phyloP scores from a whole-genome alignment of 2,888 invertebrate genomes.

The Meandrusa payeni region DNA sequence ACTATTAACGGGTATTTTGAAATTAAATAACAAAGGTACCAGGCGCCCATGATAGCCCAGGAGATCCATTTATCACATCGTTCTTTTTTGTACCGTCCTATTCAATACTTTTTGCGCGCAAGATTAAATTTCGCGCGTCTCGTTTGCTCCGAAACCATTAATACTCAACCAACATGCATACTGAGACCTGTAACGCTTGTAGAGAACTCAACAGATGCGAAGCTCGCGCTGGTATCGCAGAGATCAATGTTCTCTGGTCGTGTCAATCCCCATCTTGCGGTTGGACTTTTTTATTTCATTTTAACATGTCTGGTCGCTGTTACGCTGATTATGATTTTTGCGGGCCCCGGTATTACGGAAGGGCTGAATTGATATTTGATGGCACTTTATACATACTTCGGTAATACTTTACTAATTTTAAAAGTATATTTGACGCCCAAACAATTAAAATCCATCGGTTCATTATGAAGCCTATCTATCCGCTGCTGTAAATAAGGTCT shows the following conservation, averaged over 20 bases:
- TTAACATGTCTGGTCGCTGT: constrained; percentile 67
- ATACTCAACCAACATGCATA: constrained; percentile 51
- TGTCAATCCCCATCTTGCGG: constrained; percentile 57
- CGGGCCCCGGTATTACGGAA: constrained; percentile 44
- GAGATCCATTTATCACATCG: constrained; percentile 68
- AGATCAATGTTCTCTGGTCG: constrained; percentile 40
- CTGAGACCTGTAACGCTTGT: constrained; percentile 39
- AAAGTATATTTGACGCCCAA: constrained; percentile 4
- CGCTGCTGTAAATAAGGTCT: too few relatives aligned
- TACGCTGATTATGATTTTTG: constrained; percentile 74
- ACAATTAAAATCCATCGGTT: constrained; percentile 25
- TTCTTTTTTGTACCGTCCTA: constrained; percentile 69
- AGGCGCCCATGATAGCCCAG: constrained; percentile 51
- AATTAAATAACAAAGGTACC: constrained; percentile 28
- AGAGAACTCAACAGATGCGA: constrained; percentile 9
- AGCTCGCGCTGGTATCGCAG: constrained; percentile 24
- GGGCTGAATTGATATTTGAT: constrained; percentile 58
- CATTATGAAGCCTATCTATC: too few relatives aligned
- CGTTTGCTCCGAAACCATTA: constrained; percentile 69
- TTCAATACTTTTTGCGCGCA: constrained; percentile 75
- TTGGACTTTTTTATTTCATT: constrained; percentile 49
- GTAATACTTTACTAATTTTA: constrained; percentile 28
- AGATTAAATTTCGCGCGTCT: constrained; percentile 76
- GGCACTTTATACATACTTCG: constrained; percentile 31
- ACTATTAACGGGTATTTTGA: background rate